phyloP scores from a whole-genome alignment of 2,797 vertebrate species.

The Chaetophractus vellerosus region DNA sequence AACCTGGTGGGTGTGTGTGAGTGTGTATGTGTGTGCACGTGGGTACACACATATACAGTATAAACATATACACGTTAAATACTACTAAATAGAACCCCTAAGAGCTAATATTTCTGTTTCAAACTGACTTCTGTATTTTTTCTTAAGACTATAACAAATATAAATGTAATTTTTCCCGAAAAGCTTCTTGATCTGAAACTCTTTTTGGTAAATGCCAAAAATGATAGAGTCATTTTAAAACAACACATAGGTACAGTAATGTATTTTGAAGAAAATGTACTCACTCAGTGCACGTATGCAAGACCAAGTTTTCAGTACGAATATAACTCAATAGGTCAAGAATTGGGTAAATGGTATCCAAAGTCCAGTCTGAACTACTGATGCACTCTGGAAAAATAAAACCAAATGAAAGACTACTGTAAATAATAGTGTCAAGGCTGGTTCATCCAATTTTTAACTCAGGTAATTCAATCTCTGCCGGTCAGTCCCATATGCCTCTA shows the following conservation, averaged over 20 bases:
- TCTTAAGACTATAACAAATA: conserved; percentile 2
- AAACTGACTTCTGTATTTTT: background rate
- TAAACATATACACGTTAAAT: background rate
- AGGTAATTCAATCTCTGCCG: background rate
- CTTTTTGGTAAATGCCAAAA: background rate
- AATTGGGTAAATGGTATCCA: conserved; percentile 93
- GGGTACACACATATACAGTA: background rate
- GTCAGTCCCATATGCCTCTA: background rate
- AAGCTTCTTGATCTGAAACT: background rate
- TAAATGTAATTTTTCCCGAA: background rate
- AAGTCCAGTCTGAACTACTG: conserved; percentile 93
- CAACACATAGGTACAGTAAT: conserved; percentile 14
- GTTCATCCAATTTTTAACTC: background rate
- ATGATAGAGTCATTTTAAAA: background rate
- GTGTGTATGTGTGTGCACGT: background rate
- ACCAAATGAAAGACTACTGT: conserved; percentile 56
- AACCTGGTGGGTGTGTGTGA: background rate
- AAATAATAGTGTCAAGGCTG: conserved; percentile 27
- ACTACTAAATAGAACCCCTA: background rate
- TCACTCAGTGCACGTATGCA: conserved; percentile 94
- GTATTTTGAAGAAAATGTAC: conserved; percentile 83
- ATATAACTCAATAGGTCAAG: conserved; percentile 97
- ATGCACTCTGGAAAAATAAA: conserved; percentile 92
- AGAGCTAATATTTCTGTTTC: conserved; percentile 36
- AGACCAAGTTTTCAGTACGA: conserved; percentile 94